Base-by-base conservation (phyloP, 2,797 vertebrate genomes). In the Lepilemur ruficaudatus region DNA sequence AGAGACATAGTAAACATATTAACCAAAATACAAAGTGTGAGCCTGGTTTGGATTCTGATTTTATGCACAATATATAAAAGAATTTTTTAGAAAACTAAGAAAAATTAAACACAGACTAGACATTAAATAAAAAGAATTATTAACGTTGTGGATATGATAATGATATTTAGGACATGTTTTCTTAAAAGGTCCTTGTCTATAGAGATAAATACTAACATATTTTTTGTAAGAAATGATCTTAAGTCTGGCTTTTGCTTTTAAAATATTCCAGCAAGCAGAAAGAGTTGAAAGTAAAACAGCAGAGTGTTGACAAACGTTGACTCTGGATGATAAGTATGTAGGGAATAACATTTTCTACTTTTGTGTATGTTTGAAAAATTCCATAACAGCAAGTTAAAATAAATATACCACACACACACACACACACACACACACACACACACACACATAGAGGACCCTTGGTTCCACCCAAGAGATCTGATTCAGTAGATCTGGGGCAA, bases 331-430 rank as follows among this genome's bases (percentile, higher is more conserved):
- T 17, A 35, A 83, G 22, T 43, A 78, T 7, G 61, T 50, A 18
- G 12, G 4, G 8, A 46, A 91, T 55, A 48, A 28, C 61, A 32
- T 61, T 65, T 92, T 79, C 30, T 78, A 85, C 2, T 80, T 93
- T 95, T 84, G 9, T 76, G 35, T 84, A 50, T 43, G 25, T 82
- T 70, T 83, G 52, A 85, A 96, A 95, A 87, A 50, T 91, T 84
- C 61, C 32, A 9, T 84, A 87, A 86, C 65, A 93, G 35, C 9
- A 88, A 41, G 13, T 76, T 79, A 41, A 94, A 89, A 46, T 46
- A 30, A 35, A 65, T 95, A 41, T 30, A 28, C 23, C 52, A 55
- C 28, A 73, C 41, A 73, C 25, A 69, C 22, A 70, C 30, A 55
- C 28, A 57, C 20, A 67, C 0, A 67, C 28, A 55, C 23, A 72